Evolutionary conservation across 92 coral and sea anemone species (phyloP).

Genomic region (Porites lobata): DNA sequence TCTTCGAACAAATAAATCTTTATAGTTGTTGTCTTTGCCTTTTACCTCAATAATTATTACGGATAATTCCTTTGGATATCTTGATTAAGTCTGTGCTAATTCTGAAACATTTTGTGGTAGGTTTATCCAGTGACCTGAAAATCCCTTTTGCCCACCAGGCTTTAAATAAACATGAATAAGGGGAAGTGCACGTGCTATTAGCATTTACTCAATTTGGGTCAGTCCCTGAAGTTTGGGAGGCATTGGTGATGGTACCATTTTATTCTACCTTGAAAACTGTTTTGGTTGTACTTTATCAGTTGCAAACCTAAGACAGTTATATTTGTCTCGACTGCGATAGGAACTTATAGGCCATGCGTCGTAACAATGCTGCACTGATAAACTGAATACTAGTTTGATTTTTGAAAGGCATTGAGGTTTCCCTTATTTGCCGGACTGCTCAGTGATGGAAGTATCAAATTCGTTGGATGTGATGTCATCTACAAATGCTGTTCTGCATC

Average conservation of each 20-base stretch:
- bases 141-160: constrained; percentile 54
- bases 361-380: constrained; percentile 44
- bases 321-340: not conserved
- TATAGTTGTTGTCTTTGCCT: constrained; percentile 33
- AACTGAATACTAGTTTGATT: constrained; percentile 46
- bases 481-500: too few species aligned
- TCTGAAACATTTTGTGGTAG: constrained; percentile 50
- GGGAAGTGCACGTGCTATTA: constrained; percentile 68
- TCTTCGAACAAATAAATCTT: constrained; percentile 47
- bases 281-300: not conserved
- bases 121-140: constrained; percentile 56
- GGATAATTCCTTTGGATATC: constrained; percentile 51
- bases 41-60: constrained; percentile 29
- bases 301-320: too few species aligned
- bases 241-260: constrained; percentile 54
- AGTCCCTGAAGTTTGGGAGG: constrained; percentile 47
- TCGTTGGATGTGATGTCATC: too few species aligned
- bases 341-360: constrained; percentile 62
- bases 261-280: constrained; percentile 36
- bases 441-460: too few species aligned
- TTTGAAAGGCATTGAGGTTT: constrained; percentile 36
- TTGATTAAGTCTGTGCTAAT: constrained; percentile 49
- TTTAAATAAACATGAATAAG: constrained; percentile 64
- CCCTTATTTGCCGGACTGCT: too few species aligned
- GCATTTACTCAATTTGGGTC: constrained; percentile 73